Conservation (phyloP, 2,888 invertebrate species). For the Tiliacea citrago region DNA sequence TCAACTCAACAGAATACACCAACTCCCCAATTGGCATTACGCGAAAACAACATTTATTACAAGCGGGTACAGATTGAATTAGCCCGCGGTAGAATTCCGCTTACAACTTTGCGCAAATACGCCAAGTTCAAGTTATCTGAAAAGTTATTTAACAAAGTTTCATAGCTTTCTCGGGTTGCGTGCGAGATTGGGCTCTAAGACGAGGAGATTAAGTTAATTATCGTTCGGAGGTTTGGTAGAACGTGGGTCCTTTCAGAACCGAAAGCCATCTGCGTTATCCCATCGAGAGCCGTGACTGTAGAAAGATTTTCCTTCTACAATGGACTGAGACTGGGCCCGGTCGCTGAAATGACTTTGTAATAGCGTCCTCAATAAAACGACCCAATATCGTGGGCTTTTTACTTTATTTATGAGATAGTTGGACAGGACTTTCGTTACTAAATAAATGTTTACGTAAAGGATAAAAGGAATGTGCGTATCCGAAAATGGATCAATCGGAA, state of each 20-base stretch:
- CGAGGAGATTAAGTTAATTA: slow-evolving; percentile 83
- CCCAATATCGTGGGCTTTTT: slow-evolving; percentile 84
- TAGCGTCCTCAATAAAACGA: slow-evolving; percentile 87
- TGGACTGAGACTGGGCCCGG: slow-evolving; percentile 87
- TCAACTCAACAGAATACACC: slow-evolving; percentile 83
- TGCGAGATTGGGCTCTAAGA: slow-evolving; percentile 84
- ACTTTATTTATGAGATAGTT: slow-evolving; percentile 83
- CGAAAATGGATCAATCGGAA: slow-evolving; percentile 52
- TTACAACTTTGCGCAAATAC: slow-evolving; percentile 90
- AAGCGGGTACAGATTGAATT: slow-evolving; percentile 90
- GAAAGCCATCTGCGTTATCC: slow-evolving; percentile 86
- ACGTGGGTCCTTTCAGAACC: slow-evolving; percentile 79
- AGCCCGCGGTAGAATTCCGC: slow-evolving; percentile 87
- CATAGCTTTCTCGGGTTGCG: slow-evolving; percentile 88
- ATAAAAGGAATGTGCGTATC: slow-evolving; percentile 54
- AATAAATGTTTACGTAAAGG: slow-evolving; percentile 70
- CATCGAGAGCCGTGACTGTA: slow-evolving; percentile 91
- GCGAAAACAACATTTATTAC: slow-evolving; percentile 90
- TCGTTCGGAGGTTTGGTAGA: slow-evolving; percentile 76
- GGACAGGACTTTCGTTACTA: slow-evolving; percentile 68
- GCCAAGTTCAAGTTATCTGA: slow-evolving; percentile 90
- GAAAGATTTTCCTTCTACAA: slow-evolving; percentile 91
- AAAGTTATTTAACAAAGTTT: slow-evolving; percentile 91
- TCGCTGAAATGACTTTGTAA: slow-evolving; percentile 89
- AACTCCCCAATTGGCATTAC: slow-evolving; percentile 88